phyloP scores from a whole-genome alignment of 2,113 vertebrate species.

The Pygoscelis antarcticus region DNA sequence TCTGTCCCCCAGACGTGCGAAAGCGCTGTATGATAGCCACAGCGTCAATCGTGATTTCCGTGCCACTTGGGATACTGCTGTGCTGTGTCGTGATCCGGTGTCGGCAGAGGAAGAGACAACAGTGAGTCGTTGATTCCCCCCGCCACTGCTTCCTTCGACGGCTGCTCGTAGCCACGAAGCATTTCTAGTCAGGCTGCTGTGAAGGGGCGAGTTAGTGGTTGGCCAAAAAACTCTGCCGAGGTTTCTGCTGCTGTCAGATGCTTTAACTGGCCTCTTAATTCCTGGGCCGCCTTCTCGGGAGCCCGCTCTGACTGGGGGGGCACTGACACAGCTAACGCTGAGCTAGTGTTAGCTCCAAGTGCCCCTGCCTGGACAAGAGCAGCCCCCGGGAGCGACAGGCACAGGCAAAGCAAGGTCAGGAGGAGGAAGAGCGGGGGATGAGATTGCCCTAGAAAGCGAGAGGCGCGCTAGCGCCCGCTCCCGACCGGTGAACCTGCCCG shows the following conservation, averaged over 20 bases:
- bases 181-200: not conserved
- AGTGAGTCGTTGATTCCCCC: not conserved
- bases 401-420: not conserved
- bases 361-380: not conserved
- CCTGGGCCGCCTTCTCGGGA: not conserved
- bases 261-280: not conserved
- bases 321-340: too few species aligned
- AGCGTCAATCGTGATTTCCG: rapidly evolving
- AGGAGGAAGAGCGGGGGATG: not conserved
- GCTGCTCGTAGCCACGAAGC: not conserved
- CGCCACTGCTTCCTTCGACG: not conserved
- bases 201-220: not conserved
- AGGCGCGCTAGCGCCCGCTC: not conserved
- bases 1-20: not conserved
- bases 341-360: not conserved
- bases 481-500: not conserved
- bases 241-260: not conserved
- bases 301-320: not conserved
- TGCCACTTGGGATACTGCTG: not conserved
- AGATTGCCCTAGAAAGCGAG: not conserved
- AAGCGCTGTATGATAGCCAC: not conserved
- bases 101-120: not conserved
- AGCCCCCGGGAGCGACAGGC: not conserved
- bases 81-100: too few species aligned
- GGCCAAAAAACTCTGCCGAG: not conserved